Conservation (phyloP, 2,797 vertebrate genomes). For the Spea hammondii region DNA sequence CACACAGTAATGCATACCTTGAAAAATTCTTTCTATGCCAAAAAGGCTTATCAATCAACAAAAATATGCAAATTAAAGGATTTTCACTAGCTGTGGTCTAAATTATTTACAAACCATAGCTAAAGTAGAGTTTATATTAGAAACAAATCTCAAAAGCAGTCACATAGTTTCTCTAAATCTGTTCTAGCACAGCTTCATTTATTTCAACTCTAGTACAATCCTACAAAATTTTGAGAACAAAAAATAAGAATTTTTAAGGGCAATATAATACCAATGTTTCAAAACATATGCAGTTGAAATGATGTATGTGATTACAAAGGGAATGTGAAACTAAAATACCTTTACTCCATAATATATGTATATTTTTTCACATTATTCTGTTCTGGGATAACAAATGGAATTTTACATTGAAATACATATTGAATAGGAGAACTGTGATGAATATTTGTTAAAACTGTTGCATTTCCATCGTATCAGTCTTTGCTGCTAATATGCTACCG, state of each 20-base stretch:
- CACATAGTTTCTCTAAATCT: slow-evolving; percentile 9
- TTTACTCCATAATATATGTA: slow-evolving; percentile 8
- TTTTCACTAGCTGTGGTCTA: neutral
- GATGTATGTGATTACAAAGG: slow-evolving; percentile 57
- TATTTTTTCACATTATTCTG: neutral
- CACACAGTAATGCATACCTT: slow-evolving; percentile 13
- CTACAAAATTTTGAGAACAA: slow-evolving; percentile 34
- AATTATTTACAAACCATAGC: slow-evolving; percentile 1
- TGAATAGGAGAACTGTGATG: slow-evolving; percentile 18
- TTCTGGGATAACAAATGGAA: slow-evolving; percentile 60
- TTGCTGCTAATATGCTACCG: slow-evolving; percentile 46
- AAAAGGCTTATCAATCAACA: slow-evolving; percentile 16
- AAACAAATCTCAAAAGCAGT: neutral
- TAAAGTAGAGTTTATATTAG: neutral
- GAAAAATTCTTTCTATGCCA: neutral
- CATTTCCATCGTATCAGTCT: slow-evolving; percentile 20
- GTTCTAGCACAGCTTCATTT: neutral
- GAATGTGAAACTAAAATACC: slow-evolving; percentile 27
- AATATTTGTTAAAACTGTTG: slow-evolving; percentile 7
- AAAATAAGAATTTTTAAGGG: slow-evolving; percentile 52
- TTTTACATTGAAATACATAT: slow-evolving; percentile 54
- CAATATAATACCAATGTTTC: slow-evolving; percentile 36
- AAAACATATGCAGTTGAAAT: slow-evolving; percentile 61
- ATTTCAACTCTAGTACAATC: slow-evolving; percentile 18
- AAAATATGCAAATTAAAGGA: slow-evolving; percentile 24